A percentile compares a stretch with the other conserved stretches of the same genome.
Conservation (phyloP, 2,113 vertebrate genomes). For the Asarcornis scutulata region DNA sequence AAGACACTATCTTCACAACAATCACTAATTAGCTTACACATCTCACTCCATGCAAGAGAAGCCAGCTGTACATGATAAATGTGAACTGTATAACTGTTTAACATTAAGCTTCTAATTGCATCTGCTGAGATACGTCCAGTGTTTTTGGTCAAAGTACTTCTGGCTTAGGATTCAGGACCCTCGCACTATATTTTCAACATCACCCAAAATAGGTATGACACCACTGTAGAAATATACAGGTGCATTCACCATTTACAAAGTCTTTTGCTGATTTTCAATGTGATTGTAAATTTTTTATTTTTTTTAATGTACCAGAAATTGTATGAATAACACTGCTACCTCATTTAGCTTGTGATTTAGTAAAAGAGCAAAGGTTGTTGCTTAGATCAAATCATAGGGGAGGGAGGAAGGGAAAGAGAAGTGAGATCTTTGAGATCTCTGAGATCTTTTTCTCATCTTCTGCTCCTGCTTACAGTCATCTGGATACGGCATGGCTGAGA, state of each 20-base stretch:
- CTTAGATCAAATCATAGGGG: neutral
- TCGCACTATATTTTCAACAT: neutral
- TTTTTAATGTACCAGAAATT: neutral
- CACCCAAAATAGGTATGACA: neutral
- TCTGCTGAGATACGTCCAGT: neutral
- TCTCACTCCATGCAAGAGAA: neutral
- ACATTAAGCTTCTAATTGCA: neutral
- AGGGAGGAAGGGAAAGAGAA: neutral
- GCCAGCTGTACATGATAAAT: neutral
- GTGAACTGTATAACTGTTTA: neutral
- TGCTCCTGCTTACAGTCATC: neutral
- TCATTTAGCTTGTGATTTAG: neutral
- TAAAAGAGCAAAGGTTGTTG: neutral
- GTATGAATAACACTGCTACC: neutral
- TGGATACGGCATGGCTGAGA: neutral
- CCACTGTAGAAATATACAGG: neutral
- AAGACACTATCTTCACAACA: neutral
- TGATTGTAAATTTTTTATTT: neutral
- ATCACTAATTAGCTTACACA: conserved; percentile 10
- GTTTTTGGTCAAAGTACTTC: neutral
- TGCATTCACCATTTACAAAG: neutral
- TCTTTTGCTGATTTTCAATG: neutral
- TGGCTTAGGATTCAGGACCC: neutral
- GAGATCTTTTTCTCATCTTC: neutral
- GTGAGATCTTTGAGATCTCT: neutral